Percentiles rank a stretch among this genome's conserved stretches.
phyloP scores from a whole-genome alignment of 2,888 invertebrate species.

The Clanis bilineata region DNA sequence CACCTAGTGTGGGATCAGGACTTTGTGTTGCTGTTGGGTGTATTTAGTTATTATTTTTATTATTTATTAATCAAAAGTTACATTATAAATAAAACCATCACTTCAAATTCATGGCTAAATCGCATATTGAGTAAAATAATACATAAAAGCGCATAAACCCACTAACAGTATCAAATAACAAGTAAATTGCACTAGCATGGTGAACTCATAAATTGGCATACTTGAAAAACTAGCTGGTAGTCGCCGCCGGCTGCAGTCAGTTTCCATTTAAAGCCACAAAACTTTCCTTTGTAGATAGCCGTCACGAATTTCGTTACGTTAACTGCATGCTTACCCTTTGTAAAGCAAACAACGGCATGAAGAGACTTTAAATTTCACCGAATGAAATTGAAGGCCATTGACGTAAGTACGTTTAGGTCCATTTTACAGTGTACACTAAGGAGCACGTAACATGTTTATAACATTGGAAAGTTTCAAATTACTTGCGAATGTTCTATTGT shows the following conservation, averaged over 20 bases:
- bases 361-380: background rate
- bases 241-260: conserved; percentile 19
- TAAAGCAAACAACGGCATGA: conserved; percentile 23
- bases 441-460: background rate
- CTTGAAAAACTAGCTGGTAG: conserved; percentile 23
- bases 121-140: background rate
- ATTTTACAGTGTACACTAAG: background rate
- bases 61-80: no score
- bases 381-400: background rate
- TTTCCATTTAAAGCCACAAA: conserved; percentile 31
- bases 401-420: background rate
- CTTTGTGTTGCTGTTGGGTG: no score
- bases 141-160: background rate
- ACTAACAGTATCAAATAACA: background rate
- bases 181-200: background rate
- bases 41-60: no score
- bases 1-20: no score
- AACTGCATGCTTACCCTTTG: conserved; percentile 34
- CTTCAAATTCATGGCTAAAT: background rate
- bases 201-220: conserved; percentile 26
- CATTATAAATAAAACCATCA: no score
- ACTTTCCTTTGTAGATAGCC: conserved; percentile 31
- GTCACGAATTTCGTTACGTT: conserved; percentile 26
- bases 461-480: background rate
- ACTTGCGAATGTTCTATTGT: background rate